Conservation (phyloP, 2,113 vertebrate species). For the Clupea harengus region DNA sequence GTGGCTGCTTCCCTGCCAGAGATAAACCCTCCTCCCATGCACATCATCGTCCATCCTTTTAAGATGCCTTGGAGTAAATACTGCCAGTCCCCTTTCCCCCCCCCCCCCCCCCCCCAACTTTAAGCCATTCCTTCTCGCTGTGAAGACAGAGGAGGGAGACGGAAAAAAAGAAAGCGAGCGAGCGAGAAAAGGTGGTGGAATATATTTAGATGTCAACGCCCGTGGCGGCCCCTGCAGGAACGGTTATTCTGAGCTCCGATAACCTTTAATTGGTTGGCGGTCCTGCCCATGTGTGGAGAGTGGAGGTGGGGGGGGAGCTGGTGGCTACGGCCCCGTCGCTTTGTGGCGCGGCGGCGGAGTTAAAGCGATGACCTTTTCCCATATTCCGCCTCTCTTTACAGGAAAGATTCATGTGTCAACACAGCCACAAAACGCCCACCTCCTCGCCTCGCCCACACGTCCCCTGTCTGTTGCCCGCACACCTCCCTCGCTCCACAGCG, state of each 20-base stretch:
- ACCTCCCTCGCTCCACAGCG: background rate
- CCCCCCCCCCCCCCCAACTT: background rate
- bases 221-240: constrained; percentile 38
- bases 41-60: background rate
- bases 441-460: constrained; percentile 24
- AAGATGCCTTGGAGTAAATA: background rate
- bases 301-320: constrained; percentile 2
- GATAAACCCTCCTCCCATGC: background rate
- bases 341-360: constrained; percentile 45
- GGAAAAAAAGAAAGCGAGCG: background rate
- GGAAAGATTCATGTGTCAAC: constrained; percentile 44
- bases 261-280: constrained; percentile 65
- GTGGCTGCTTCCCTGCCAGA: background rate
- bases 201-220: constrained; percentile 55
- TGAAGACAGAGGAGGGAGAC: background rate
- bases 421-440: constrained; percentile 21
- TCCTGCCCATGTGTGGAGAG: constrained; percentile 31
- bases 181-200: background rate
- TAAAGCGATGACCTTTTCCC: constrained; percentile 58
- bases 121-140: background rate
- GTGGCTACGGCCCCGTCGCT: constrained; percentile 33
- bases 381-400: constrained; percentile 42
- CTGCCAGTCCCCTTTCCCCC: background rate
- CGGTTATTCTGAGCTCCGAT: constrained; percentile 60
- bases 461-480: background rate